Conservation (phyloP, 2,888 invertebrate genomes). For the Zelleria hepariella region DNA sequence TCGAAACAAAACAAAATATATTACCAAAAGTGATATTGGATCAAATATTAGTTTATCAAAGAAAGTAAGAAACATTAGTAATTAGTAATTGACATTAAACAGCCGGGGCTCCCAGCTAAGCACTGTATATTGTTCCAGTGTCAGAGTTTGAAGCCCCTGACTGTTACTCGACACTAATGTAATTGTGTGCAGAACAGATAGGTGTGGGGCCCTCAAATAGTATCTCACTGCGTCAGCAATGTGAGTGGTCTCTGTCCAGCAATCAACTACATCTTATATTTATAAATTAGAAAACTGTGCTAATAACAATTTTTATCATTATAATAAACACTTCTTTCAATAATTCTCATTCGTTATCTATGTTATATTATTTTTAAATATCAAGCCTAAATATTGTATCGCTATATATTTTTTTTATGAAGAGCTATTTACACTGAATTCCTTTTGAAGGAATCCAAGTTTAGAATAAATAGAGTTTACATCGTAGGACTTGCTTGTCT, state of each 20-base stretch:
- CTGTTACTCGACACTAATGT: conserved; percentile 19
- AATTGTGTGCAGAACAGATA: conserved; percentile 24
- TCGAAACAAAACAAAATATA: conserved; percentile 21
- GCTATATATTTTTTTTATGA: conserved; percentile 40
- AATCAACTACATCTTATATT: conserved; percentile 30
- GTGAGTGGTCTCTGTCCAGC: conserved; percentile 24
- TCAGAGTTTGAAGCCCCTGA: neutral
- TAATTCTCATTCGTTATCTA: conserved; percentile 47
- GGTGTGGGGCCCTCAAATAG: neutral
- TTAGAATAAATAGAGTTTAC: conserved; percentile 52
- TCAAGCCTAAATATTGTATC: conserved; percentile 50
- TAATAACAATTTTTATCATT: conserved; percentile 38
- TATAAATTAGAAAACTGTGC: conserved; percentile 26
- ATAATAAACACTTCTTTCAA: conserved; percentile 45
- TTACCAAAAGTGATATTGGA: conserved; percentile 14
- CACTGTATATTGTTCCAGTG: neutral
- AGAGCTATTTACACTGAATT: conserved; percentile 58
- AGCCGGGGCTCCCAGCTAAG: neutral
- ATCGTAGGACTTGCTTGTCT: conserved; percentile 51
- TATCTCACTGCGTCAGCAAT: conserved; percentile 10
- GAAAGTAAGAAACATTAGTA: conserved; percentile 24
- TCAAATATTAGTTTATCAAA: conserved; percentile 1
- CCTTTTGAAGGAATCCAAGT: conserved; percentile 61
- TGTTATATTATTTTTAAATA: conserved; percentile 42
- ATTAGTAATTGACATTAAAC: conserved; percentile 30